Percentiles rank a stretch among this genome's conserved stretches.
phyloP scores from a whole-genome alignment of 1,140 invertebrate species.

The Drusus annulatus region DNA sequence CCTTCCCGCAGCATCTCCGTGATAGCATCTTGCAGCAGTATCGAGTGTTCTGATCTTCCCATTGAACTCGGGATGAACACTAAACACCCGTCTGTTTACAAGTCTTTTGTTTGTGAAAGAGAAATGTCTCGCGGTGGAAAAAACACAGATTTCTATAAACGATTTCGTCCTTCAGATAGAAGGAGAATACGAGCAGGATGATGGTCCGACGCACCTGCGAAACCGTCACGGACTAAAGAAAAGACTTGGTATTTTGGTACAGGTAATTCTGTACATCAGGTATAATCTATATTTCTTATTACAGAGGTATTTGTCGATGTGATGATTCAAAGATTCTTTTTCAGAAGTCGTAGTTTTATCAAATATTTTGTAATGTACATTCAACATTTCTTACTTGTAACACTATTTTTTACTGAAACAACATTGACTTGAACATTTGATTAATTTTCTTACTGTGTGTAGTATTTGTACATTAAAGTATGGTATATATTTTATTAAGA shows the following conservation, averaged over 20 bases:
- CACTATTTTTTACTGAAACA: too few species aligned
- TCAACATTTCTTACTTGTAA: too few species aligned
- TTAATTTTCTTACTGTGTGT: too few species aligned
- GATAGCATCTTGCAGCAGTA: not conserved
- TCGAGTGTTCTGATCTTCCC: conserved; percentile 17
- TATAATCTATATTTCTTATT: conserved; percentile 5
- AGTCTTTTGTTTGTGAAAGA: conserved; percentile 43
- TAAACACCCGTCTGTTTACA: conserved; percentile 48
- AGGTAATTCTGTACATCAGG: conserved; percentile 28
- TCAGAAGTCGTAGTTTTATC: too few species aligned
- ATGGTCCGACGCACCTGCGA: conserved; percentile 45
- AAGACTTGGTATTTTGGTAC: conserved; percentile 33
- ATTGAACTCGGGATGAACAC: not conserved
- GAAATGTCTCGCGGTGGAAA: conserved; percentile 53
- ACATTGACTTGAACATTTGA: too few species aligned
- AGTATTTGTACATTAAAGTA: too few species aligned
- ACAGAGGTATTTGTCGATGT: not conserved
- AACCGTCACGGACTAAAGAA: not conserved
- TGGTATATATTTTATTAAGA: too few species aligned
- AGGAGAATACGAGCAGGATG: conserved; percentile 33
- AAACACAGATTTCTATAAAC: conserved; percentile 53
- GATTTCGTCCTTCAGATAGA: conserved; percentile 46
- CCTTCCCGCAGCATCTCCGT: not conserved
- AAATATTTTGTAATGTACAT: too few species aligned
- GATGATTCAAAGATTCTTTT: not conserved